These are phyloP conservation scores for Coelinius sp. DNA, from an alignment of 2,888 invertebrate species.

Conservation along the genomic window DNA sequence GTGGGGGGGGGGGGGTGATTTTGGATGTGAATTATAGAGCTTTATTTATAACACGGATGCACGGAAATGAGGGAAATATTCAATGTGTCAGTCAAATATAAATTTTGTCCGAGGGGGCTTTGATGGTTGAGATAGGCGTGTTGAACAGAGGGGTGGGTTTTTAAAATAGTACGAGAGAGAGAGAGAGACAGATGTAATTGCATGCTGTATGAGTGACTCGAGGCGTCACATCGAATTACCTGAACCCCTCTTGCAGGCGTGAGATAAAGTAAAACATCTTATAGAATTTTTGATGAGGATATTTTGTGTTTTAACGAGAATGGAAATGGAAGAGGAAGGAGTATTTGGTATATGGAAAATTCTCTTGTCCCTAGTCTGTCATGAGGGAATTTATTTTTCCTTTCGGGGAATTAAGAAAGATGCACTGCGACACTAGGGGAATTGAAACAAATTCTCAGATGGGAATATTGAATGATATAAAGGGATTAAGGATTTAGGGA, in stretches of 20 bases:
- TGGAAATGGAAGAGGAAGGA: neutral
- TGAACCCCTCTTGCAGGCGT: constrained; percentile 6
- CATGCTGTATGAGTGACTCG: constrained; percentile 15
- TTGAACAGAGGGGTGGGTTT: neutral
- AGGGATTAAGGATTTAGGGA: neutral
- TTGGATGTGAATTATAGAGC: neutral
- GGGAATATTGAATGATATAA: too few species aligned
- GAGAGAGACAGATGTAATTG: constrained; percentile 26
- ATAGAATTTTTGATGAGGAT: constrained; percentile 34
- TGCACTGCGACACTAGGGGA: too few species aligned
- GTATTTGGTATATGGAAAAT: too few species aligned
- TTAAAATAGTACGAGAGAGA: neutral
- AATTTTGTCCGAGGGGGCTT: neutral
- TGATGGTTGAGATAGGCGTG: neutral
- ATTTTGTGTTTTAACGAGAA: constrained; percentile 28
- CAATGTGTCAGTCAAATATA: neutral
- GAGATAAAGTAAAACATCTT: constrained; percentile 26
- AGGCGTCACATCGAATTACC: constrained; percentile 27
- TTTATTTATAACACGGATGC: constrained; percentile 8
- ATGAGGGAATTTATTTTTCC: neutral
- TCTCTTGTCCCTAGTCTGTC: neutral
- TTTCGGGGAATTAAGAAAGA: neutral
- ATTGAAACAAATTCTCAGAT: too few species aligned
- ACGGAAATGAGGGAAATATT: constrained; percentile 21
- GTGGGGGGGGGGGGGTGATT: neutral